Percentiles rank a stretch among this genome's conserved stretches.
Evolutionary conservation across 23 tunicate species (phyloP).

Genomic region (Diplosoma virens): DNA sequence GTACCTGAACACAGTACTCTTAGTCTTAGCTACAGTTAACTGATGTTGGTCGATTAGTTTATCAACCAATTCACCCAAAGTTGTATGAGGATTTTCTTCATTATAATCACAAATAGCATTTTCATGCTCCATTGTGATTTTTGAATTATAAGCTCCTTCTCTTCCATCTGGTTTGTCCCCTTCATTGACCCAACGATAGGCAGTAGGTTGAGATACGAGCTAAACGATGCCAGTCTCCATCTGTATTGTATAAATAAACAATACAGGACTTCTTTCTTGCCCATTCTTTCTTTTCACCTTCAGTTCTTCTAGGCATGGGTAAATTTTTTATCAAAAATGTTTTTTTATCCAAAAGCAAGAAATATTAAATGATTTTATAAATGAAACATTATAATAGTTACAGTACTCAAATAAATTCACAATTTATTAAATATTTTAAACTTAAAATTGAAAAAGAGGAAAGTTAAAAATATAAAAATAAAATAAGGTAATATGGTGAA

Average conservation of each 20-base stretch:
- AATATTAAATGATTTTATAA: not conserved
- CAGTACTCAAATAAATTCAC: too few relatives aligned
- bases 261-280: not conserved
- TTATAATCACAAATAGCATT: too few relatives aligned
- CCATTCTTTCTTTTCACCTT: not conserved
- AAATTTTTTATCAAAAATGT: not conserved
- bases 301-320: not conserved
- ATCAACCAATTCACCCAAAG: too few relatives aligned
- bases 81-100: too few relatives aligned
- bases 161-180: not conserved
- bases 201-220: not conserved
- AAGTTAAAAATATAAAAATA: too few relatives aligned
- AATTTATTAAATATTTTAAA: not conserved
- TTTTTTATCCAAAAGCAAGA: not conserved
- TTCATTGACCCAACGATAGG: not conserved
- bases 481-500: not conserved
- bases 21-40: not conserved
- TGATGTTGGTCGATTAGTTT: not conserved
- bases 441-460: not conserved
- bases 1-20: too few relatives aligned
- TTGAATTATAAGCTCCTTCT: not conserved
- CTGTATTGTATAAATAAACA: not conserved
- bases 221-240: too few relatives aligned
- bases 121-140: too few relatives aligned
- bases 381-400: not conserved